phyloP scores from a whole-genome alignment of 2,797 vertebrate genomes.

The Bovichtus variegatus region DNA sequence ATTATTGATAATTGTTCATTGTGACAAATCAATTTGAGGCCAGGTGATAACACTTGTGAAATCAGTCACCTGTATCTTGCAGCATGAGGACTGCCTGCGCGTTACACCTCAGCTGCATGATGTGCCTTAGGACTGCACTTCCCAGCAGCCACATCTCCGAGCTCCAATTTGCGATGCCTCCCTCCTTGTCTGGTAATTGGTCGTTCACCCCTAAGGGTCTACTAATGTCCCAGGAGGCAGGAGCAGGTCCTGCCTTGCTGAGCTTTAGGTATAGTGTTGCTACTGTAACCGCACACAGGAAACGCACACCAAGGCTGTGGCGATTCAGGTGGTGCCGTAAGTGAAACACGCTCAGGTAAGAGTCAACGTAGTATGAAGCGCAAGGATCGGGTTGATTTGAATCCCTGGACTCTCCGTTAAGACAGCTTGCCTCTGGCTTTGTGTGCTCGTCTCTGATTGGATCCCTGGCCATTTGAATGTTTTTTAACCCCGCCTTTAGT shows the following conservation, averaged over 20 bases:
- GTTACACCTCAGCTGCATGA: slow-evolving; percentile 94
- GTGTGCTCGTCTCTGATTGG: slow-evolving; percentile 29
- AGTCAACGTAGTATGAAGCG: slow-evolving; percentile 74
- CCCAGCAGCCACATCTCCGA: slow-evolving; percentile 84
- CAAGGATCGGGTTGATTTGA: slow-evolving; percentile 30
- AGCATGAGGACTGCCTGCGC: slow-evolving; percentile 90
- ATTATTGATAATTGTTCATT: background rate
- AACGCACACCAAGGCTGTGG: slow-evolving; percentile 86
- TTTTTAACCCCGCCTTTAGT: slow-evolving; percentile 86
- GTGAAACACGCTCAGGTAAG: slow-evolving; percentile 88
- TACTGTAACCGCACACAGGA: slow-evolving; percentile 87
- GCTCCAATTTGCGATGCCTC: slow-evolving; percentile 29
- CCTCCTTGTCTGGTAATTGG: slow-evolving; percentile 32
- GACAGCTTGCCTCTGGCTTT: slow-evolving; percentile 1
- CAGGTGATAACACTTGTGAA: background rate
- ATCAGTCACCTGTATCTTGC: slow-evolving; percentile 85
- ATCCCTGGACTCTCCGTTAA: slow-evolving; percentile 12
- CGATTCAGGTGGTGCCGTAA: slow-evolving; percentile 87
- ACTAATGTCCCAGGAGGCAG: slow-evolving; percentile 42
- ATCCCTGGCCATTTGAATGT: slow-evolving; percentile 69
- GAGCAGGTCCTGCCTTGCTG: slow-evolving; percentile 55
- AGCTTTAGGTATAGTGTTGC: slow-evolving; percentile 87
- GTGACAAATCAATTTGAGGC: background rate
- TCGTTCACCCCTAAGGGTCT: background rate
- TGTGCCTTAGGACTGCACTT: slow-evolving; percentile 89